Conservation (phyloP, 2,888 invertebrate genomes). For the Machimus atricapillus region DNA sequence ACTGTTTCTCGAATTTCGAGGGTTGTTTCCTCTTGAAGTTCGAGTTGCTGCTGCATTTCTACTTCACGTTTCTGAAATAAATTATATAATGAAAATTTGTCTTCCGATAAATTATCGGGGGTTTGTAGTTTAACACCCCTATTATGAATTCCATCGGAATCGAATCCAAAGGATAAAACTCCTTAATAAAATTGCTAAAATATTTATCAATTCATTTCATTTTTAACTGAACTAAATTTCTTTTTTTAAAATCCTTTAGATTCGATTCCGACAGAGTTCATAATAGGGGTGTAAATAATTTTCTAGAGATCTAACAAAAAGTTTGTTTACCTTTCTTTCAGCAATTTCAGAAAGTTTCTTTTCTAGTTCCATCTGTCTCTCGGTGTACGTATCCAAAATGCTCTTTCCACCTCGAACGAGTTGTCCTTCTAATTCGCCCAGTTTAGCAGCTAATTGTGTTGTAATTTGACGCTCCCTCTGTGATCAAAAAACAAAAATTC, state of each 20-base stretch:
- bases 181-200: too few species aligned
- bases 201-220: too few species aligned
- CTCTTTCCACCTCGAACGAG: slow-evolving; percentile 94
- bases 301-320: too few species aligned
- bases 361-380: slow-evolving; percentile 89
- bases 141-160: too few species aligned
- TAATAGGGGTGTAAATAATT: too few species aligned
- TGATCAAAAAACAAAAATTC: slow-evolving; percentile 56
- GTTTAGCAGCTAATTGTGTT: slow-evolving; percentile 78
- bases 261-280: too few species aligned
- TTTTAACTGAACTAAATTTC: too few species aligned
- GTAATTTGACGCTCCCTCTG: slow-evolving; percentile 76
- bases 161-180: too few species aligned
- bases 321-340: slow-evolving; percentile 71
- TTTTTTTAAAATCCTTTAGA: too few species aligned
- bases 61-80: slow-evolving; percentile 64
- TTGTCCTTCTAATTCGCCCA: slow-evolving; percentile 89
- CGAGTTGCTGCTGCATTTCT: slow-evolving; percentile 93
- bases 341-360: slow-evolving; percentile 86
- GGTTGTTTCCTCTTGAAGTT: slow-evolving; percentile 92
- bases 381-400: slow-evolving; percentile 93
- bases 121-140: too few species aligned
- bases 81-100: too few species aligned
- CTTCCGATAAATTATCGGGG: too few species aligned
- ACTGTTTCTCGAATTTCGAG: slow-evolving; percentile 90